Evolutionary conservation across 2,113 vertebrate species (phyloP), one percentile per base, ranked within the genome.

Genomic region (Nerophis ophidion): DNA sequence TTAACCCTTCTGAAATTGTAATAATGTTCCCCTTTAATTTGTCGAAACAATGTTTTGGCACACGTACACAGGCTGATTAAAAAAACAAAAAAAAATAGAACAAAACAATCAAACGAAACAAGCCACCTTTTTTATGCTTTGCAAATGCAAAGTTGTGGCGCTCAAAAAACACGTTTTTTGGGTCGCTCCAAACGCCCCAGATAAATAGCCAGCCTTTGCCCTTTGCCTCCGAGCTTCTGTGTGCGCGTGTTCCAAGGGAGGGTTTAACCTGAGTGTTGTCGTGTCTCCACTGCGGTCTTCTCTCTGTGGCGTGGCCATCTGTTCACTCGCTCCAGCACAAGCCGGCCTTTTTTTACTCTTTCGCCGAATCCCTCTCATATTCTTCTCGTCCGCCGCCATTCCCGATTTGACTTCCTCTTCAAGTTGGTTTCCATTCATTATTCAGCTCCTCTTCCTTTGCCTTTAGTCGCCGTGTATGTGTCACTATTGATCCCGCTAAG

Each of bases 251-350:
- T 81, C 60, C 68, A 67, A 40, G 74, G 75, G 67, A 77, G 75
- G 65, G 70, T 81, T 87, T 82, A 86, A 84, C 82, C 84, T 75
- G 75, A 84, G 57, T 66, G 82, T 74, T 83, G 74, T 84, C 82
- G 81, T 74, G 68, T 72, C 81, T 81, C 75, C 63, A 15, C 60
- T 80, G 77, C 82, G 82, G 80, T 67, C 71, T 13, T 71, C 72
- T 83, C 79, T 84, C 84, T 81, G 74, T 45, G 56, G 84, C 60
- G 79, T 49, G 66, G 51, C 86, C 86, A 85, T 87, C 86, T 87
- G 84, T 74, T 85, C 76, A 57, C 61, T 42, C 19, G 57, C 66
- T 82, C 76, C 81, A 83, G 50, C 56, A 59, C 51, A 44, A 66
- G 66, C 68, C 71, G 61, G 48, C 35, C 6, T 63, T 64, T 63